Conservation (phyloP, 2,113 vertebrate genomes). For the Muntiacus reevesi region DNA sequence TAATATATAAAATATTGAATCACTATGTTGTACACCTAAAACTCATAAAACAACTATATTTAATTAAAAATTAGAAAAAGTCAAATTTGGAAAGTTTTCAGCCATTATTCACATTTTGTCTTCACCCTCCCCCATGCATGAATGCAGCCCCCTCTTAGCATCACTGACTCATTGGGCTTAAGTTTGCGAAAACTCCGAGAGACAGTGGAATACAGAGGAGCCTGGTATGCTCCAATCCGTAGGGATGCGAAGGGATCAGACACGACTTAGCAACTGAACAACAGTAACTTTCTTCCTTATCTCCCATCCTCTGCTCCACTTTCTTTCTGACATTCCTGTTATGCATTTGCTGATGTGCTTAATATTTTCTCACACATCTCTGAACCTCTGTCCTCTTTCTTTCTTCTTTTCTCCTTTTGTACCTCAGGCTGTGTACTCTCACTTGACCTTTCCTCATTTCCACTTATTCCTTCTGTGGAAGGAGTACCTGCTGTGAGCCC, state of each 20-base stretch:
- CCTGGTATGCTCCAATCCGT: too few relatives aligned
- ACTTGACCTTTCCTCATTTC: neutral
- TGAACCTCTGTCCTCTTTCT: neutral
- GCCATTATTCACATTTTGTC: neutral
- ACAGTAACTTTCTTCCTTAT: neutral
- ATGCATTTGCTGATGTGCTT: neutral
- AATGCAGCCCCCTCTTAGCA: neutral
- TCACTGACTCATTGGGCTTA: too few relatives aligned
- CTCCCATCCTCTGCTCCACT: too few relatives aligned
- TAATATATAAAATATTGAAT: neutral
- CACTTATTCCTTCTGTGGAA: neutral
- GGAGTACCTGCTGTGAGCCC: neutral
- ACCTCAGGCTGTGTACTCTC: neutral
- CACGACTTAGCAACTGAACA: too few relatives aligned
- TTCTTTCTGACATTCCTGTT: neutral
- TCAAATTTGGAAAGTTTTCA: neutral
- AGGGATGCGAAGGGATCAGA: too few relatives aligned
- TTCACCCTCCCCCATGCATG: fast-evolving
- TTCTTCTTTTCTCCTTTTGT: neutral
- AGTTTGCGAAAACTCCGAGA: too few relatives aligned
- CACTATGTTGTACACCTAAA: neutral
- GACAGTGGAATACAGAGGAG: too few relatives aligned
- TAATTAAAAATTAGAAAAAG: neutral
- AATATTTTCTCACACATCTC: neutral
- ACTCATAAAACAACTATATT: neutral